Base-by-base conservation (phyloP, 2,888 invertebrate genomes). In the Chymomyza procnemis region DNA sequence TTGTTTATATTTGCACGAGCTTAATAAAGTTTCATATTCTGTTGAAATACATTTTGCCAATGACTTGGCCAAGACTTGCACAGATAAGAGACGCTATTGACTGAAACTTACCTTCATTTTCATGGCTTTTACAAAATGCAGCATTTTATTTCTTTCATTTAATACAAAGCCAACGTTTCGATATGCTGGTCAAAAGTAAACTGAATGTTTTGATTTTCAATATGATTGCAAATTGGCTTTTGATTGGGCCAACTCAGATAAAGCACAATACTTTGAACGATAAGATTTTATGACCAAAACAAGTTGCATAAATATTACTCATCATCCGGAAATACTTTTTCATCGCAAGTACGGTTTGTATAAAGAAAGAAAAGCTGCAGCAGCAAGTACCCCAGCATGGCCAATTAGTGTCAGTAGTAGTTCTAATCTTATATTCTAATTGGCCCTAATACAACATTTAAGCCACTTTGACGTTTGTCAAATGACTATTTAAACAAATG, bases 181-280 rank as follows among this genome's bases (percentile, higher is more conserved):
- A 74, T 76, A 76, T 74, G 74, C 76, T 79, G 79, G 79, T 73
- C 74, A 80, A 80, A 74, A 61, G 75, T 56, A 64, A 54, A 71
- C 71, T 75, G 67, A 14, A 52, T 19, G 22, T 66, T 74, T 74
- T 68, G 74, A 74, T 74, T 69, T 74, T 62, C 66, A 61, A 66
- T 50, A 18, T 50, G 50, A 19, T 19, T 18, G 50, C 50, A 50
- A 50, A 50, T 50, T 50, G 50, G 19, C 59, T 66, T 14, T 58
- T 34, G 61, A 66, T 71, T 71, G 58, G 56, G 54, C 41, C 67
- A 67, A 8, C 26, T 26, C 8, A 26, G 26, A 26, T 26, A 26
- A 26, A 26, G 26, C n/a, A n/a, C n/a, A n/a, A 74, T 70, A 70
- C 67, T 61, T 21, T 21, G 19, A n/a, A 19, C 18, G 50, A 50